Evolutionary conservation across 1,140 invertebrate species (phyloP).

Genomic region (Drosophila lacteicornis): DNA sequence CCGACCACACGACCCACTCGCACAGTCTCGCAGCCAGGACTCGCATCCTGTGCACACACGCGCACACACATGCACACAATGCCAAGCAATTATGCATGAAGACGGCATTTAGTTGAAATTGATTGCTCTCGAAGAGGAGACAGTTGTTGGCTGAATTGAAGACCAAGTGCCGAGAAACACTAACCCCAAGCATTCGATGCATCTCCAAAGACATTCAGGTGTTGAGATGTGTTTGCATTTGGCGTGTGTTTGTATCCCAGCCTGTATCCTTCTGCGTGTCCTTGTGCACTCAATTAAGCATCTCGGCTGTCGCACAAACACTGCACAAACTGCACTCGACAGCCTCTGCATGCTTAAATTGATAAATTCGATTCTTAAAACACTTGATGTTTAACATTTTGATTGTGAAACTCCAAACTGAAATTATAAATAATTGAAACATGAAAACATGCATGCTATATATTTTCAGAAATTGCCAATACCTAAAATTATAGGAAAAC

Average conservation of each 20-base stretch:
- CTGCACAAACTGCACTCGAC: conserved; percentile 27
- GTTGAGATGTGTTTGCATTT: conserved; percentile 52
- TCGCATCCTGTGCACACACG: conserved; percentile 15
- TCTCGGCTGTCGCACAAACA: conserved; percentile 48
- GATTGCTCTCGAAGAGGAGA: conserved; percentile 61
- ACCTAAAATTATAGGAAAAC: not conserved
- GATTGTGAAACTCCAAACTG: not conserved
- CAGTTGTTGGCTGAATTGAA: conserved; percentile 41
- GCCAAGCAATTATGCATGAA: conserved; percentile 74
- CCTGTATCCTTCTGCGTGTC: conserved; percentile 10
- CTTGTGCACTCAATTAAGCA: conserved; percentile 65
- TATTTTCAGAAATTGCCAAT: too few species aligned
- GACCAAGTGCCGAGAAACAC: conserved; percentile 18
- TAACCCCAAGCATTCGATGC: conserved; percentile 43
- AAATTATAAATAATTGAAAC: not conserved
- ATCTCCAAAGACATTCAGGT: conserved; percentile 54
- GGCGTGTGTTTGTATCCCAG: not conserved
- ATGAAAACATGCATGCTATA: not conserved
- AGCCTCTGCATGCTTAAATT: conserved; percentile 48
- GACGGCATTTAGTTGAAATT: conserved; percentile 74
- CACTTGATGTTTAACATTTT: conserved; percentile 6
- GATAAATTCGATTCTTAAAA: conserved; percentile 29
- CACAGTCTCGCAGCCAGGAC: conserved; percentile 1
- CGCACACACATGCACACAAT: conserved; percentile 25
- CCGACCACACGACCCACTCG: conserved; percentile 5